Percentiles rank a stretch among this genome's conserved stretches.
These are phyloP conservation scores for Parelbella ahira DNA, from an alignment of 2,888 invertebrate genomes.

Conservation along the genomic window DNA sequence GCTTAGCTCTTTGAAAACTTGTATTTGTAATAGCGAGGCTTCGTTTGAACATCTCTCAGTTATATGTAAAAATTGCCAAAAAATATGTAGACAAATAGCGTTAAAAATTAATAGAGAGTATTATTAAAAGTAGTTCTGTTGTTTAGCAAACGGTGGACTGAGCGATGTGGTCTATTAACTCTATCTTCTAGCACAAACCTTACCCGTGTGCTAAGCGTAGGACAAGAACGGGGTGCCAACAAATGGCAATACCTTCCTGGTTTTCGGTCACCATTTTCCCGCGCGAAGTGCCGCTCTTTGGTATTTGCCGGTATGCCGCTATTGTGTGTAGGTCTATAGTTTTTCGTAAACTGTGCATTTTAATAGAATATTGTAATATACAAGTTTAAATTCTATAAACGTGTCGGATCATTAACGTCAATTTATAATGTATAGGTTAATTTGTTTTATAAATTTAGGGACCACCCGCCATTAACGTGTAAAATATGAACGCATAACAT, in stretches of 20 bases:
- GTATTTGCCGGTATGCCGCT: not conserved
- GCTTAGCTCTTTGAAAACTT: constrained; percentile 7
- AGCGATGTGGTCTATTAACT: constrained; percentile 57
- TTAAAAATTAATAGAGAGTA: constrained; percentile 46
- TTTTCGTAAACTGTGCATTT: constrained; percentile 16
- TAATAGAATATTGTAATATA: constrained; percentile 9
- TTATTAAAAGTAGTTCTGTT: constrained; percentile 48
- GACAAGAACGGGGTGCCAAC: constrained; percentile 1
- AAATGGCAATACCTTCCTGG: too few relatives aligned
- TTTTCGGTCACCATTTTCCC: too few relatives aligned
- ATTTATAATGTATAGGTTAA: too few relatives aligned
- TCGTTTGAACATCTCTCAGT: constrained; percentile 1
- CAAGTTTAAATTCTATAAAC: too few relatives aligned
- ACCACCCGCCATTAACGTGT: constrained; percentile 10
- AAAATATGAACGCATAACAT: too few relatives aligned
- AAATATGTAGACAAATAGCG: constrained; percentile 43
- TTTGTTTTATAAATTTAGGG: constrained; percentile 11
- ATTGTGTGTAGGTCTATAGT: constrained; percentile 6
- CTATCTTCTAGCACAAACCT: constrained; percentile 44
- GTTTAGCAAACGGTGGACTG: constrained; percentile 44
- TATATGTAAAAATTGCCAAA: constrained; percentile 48
- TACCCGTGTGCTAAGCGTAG: constrained; percentile 2
- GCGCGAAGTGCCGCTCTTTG: too few relatives aligned
- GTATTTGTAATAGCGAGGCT: constrained; percentile 12
- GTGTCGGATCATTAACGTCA: too few relatives aligned